A percentile compares a stretch with the other conserved stretches of the same genome.
These are phyloP conservation scores for Chunga burmeisteri DNA, from an alignment of 2,113 vertebrate genomes.

Conservation along the genomic window DNA sequence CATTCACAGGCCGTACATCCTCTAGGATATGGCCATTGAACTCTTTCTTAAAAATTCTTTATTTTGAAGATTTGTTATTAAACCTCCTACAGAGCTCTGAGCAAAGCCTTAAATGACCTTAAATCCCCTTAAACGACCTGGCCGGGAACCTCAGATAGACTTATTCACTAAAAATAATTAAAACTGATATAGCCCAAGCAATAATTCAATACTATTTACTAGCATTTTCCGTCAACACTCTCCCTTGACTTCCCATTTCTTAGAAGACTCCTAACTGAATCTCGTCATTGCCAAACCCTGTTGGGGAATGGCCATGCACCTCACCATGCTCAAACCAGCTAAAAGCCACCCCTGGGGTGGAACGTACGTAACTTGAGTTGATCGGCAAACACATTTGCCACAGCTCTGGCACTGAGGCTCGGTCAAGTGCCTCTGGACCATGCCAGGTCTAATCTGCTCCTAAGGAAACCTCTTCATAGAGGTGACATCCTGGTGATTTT, in stretches of 20 bases:
- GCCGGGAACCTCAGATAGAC: not conserved
- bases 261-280: not conserved
- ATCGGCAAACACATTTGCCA: fast-evolving
- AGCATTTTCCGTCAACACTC: not conserved
- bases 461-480: not conserved
- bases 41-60: not conserved
- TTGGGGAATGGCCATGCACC: not conserved
- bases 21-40: not conserved
- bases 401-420: not conserved
- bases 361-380: not conserved
- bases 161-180: not conserved
- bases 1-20: not conserved
- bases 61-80: not conserved
- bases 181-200: not conserved
- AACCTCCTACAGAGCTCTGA: not conserved
- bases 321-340: not conserved
- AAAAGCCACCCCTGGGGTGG: not conserved
- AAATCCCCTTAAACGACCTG: not conserved
- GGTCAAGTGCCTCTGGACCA: too few species aligned
- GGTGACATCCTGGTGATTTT: not conserved
- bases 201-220: not conserved
- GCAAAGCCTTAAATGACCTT: not conserved
- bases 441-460: not conserved
- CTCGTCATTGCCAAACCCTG: not conserved
- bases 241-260: not conserved